Conservation (phyloP, 2,888 invertebrate genomes). For the Lasioglossum calceatum region DNA sequence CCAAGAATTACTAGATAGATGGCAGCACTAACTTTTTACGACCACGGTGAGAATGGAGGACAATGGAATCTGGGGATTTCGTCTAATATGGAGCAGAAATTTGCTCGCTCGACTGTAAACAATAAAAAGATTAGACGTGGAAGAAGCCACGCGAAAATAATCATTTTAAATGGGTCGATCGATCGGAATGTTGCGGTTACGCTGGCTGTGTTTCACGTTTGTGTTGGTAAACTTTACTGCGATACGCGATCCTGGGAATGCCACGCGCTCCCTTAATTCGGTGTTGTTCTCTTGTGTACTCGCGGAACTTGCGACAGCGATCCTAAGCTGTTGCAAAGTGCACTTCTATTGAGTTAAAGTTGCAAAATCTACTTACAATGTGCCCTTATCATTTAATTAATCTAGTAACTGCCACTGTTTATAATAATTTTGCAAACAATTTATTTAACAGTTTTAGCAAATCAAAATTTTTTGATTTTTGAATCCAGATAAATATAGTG, state of each 20-base stretch:
- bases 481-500: neutral
- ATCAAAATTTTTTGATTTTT: neutral
- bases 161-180: constrained; percentile 63
- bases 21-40: neutral
- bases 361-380: neutral
- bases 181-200: constrained; percentile 48
- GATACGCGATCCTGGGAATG: neutral
- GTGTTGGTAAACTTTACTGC: constrained; percentile 13
- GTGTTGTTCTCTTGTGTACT: neutral
- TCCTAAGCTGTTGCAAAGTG: neutral
- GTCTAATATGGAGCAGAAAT: neutral
- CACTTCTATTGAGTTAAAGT: no score
- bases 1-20: neutral
- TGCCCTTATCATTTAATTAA: neutral
- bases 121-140: constrained; percentile 40
- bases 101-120: constrained; percentile 17
- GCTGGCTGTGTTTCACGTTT: constrained; percentile 30
- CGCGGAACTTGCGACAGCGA: neutral
- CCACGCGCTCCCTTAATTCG: neutral
- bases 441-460: neutral
- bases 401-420: neutral
- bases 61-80: neutral
- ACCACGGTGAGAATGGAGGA: neutral
- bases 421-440: neutral
- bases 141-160: constrained; percentile 56